A percentile compares a stretch with the other conserved stretches of the same genome.
Evolutionary conservation across 2,797 vertebrate genomes (phyloP).

Genomic region (Sebastes alutus): DNA sequence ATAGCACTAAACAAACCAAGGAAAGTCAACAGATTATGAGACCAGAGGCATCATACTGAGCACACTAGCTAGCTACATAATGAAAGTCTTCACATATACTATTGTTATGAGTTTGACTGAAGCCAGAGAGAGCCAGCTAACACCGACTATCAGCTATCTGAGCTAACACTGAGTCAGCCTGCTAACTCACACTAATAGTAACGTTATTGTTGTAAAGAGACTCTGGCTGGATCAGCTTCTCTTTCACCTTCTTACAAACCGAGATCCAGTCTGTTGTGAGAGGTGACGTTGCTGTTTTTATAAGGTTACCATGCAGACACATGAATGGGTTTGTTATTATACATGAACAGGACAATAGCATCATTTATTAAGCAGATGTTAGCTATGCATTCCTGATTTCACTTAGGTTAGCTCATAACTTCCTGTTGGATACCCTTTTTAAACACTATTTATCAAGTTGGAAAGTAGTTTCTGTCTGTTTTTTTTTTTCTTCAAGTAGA

Average conservation of each 20-base stretch:
- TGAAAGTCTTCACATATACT: background rate
- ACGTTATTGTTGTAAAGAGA: background rate
- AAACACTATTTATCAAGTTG: background rate
- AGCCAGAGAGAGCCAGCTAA: background rate
- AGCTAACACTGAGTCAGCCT: conserved; percentile 53
- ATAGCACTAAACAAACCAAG: conserved; percentile 17
- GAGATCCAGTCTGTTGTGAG: background rate
- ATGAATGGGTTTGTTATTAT: background rate
- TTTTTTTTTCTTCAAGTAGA: background rate
- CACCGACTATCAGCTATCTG: background rate
- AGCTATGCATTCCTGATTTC: background rate
- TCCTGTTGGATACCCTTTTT: background rate
- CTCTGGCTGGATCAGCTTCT: background rate
- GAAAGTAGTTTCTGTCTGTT: background rate
- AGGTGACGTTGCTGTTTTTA: background rate
- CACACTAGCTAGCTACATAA: background rate
- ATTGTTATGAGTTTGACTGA: background rate
- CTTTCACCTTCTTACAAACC: background rate
- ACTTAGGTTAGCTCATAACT: background rate
- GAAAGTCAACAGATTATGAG: background rate
- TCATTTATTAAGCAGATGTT: background rate
- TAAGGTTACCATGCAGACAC: background rate
- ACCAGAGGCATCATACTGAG: background rate
- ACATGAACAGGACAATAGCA: background rate
- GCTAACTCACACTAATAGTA: conserved; percentile 28